These are phyloP conservation scores for Archips crataeganus DNA, from an alignment of 2,888 invertebrate species.

Conservation along the genomic window DNA sequence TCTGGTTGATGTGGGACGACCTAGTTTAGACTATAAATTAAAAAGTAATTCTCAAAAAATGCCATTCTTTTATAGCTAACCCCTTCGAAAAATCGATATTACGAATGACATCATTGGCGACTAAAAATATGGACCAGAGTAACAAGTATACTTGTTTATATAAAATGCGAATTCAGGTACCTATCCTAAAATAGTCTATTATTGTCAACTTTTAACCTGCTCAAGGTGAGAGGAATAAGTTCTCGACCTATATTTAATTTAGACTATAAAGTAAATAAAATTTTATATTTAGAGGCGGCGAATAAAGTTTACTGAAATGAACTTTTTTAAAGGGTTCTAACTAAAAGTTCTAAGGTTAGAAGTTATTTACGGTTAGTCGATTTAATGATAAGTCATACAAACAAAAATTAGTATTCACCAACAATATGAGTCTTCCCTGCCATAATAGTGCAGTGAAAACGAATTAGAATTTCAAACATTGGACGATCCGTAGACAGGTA, in stretches of 20 bases:
- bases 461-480: slow-evolving; percentile 45
- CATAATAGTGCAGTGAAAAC: slow-evolving; percentile 42
- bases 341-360: not conserved
- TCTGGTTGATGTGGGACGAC: no score
- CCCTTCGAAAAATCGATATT: no score
- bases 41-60: no score
- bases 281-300: not conserved
- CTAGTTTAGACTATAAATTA: no score
- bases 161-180: not conserved
- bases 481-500: slow-evolving; percentile 39
- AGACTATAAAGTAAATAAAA: not conserved
- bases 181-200: not conserved
- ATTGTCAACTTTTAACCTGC: not conserved
- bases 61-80: no score
- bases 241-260: not conserved
- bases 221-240: not conserved
- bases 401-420: slow-evolving; percentile 24
- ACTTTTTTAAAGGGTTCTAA: not conserved
- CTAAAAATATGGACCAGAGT: not conserved
- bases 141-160: not conserved
- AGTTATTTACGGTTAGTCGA: not conserved
- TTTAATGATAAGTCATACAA: not conserved
- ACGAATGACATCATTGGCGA: no score
- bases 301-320: not conserved
- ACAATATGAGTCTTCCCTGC: slow-evolving; percentile 10